Percentiles rank a stretch among this genome's conserved stretches.
Evolutionary conservation across 2,888 invertebrate genomes (phyloP).

Genomic region (Acanthosoma haemorrhoidale): DNA sequence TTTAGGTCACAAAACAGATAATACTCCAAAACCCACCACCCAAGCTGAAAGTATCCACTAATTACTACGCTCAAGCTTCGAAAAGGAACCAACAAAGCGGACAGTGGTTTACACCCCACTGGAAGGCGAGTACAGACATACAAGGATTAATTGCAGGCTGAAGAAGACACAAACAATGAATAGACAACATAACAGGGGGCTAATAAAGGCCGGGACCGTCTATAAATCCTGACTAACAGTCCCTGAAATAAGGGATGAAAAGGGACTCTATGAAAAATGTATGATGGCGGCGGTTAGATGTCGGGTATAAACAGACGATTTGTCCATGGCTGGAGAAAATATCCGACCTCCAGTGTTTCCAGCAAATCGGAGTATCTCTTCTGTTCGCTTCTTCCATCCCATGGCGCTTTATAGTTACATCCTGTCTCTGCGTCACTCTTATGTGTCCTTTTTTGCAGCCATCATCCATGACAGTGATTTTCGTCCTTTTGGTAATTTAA

Average conservation of each 20-base stretch:
- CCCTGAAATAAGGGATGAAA: slow-evolving; percentile 23
- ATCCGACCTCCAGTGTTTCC: not conserved
- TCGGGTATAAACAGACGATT: slow-evolving; percentile 9
- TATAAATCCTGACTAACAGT: slow-evolving; percentile 28
- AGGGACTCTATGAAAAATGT: slow-evolving; percentile 24
- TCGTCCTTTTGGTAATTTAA: not conserved
- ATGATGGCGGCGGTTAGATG: slow-evolving; percentile 12
- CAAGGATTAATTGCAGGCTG: slow-evolving; percentile 11
- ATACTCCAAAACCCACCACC: no score
- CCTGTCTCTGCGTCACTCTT: not conserved
- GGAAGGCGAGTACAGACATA: no score
- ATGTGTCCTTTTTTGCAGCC: not conserved
- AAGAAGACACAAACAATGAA: slow-evolving; percentile 23
- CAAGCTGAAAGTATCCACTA: no score
- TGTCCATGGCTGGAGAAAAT: not conserved
- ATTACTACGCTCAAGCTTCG: no score
- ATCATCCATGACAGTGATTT: not conserved
- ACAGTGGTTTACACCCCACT: no score
- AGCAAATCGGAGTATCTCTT: not conserved
- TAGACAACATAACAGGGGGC: slow-evolving; percentile 14
- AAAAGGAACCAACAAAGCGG: no score
- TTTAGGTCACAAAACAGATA: no score
- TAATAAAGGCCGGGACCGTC: not conserved
- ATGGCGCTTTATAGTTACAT: not conserved
- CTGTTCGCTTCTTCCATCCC: slow-evolving; percentile 5